A percentile compares a stretch with the other conserved stretches of the same genome.
phyloP scores from a whole-genome alignment of 2,113 vertebrate species.

The Leptodactylus fuscus region DNA sequence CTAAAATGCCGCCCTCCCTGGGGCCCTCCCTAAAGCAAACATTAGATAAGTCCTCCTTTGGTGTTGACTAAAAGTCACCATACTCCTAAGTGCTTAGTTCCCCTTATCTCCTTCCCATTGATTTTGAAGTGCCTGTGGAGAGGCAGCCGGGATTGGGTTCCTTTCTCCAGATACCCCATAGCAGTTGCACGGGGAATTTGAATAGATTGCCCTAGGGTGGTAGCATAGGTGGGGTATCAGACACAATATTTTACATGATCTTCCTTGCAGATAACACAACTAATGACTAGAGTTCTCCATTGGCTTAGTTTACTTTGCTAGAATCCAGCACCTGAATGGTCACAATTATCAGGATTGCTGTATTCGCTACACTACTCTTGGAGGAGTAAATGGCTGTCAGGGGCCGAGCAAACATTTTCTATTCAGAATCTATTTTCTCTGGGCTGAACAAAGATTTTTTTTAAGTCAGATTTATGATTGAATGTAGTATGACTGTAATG shows the following conservation, averaged over 20 bases:
- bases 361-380: not conserved
- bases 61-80: no score
- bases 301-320: not conserved
- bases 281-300: not conserved
- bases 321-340: not conserved
- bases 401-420: not conserved
- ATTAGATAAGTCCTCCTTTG: no score
- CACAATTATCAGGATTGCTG: not conserved
- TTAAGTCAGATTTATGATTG: constrained; percentile 1
- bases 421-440: not conserved
- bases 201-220: no score
- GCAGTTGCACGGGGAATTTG: no score
- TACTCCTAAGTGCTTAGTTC: no score
- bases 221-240: no score
- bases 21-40: no score
- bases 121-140: no score
- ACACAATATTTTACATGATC: not conserved
- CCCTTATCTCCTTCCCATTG: no score
- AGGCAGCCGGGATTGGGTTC: no score
- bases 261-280: not conserved
- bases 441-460: not conserved
- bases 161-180: no score
- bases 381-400: not conserved
- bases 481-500: constrained; percentile 3
- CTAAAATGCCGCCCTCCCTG: no score